These are phyloP conservation scores for Antheraea mylitta DNA, from an alignment of 1,140 invertebrate genomes.

Conservation along the genomic window DNA sequence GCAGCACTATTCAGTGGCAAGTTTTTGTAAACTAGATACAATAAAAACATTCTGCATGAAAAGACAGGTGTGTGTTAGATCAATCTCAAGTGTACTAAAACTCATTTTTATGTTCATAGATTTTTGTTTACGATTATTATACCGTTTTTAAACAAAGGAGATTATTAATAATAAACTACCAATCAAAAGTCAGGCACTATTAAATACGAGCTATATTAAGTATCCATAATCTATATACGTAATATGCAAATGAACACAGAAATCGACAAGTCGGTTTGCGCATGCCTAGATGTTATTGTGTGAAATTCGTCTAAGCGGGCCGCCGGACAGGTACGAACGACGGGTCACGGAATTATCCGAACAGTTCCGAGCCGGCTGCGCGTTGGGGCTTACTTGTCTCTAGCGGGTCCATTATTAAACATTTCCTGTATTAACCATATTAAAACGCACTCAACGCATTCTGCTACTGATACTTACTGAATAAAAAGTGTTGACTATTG, in stretches of 20 bases:
- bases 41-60: too few relatives aligned
- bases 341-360: constrained; percentile 52
- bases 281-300: constrained; percentile 3
- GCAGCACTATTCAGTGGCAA: too few relatives aligned
- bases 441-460: constrained; percentile 36
- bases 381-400: constrained; percentile 44
- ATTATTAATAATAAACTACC: too few relatives aligned
- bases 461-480: constrained; percentile 27
- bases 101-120: too few relatives aligned
- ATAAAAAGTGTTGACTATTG: constrained; percentile 33
- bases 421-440: constrained; percentile 55
- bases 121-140: too few relatives aligned
- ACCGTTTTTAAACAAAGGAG: too few relatives aligned
- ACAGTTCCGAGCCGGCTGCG: constrained; percentile 57
- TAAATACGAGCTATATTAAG: not conserved
- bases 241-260: constrained; percentile 2
- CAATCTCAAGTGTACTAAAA: too few relatives aligned
- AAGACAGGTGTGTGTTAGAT: too few relatives aligned
- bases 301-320: constrained; percentile 36
- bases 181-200: too few relatives aligned
- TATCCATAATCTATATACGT: not conserved
- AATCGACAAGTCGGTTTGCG: constrained; percentile 10
- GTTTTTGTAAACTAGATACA: too few relatives aligned
- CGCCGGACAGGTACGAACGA: constrained; percentile 27
- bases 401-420: constrained; percentile 60